These are phyloP conservation scores for Ceratoteleas bidentatus DNA, from an alignment of 1,140 invertebrate species.

Conservation along the genomic window DNA sequence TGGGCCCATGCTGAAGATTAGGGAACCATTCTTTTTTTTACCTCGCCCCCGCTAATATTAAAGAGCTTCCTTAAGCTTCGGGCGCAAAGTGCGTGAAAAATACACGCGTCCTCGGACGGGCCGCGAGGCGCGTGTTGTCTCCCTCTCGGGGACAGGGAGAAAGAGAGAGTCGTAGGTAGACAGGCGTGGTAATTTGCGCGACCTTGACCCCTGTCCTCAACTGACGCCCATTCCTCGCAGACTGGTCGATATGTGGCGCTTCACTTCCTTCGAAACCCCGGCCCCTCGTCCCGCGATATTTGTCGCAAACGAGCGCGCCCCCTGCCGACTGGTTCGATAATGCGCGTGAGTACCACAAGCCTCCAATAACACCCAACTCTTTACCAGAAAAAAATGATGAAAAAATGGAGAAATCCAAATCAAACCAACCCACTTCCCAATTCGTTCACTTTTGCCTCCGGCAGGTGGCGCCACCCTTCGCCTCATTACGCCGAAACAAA, in stretches of 20 bases:
- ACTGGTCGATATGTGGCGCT: conserved; percentile 77
- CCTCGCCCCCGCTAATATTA: too few relatives aligned
- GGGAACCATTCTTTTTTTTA: too few relatives aligned
- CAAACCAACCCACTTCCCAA: too few relatives aligned
- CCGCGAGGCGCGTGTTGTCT: conserved; percentile 42
- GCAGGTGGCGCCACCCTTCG: too few relatives aligned
- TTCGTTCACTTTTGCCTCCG: too few relatives aligned
- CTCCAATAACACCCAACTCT: too few relatives aligned
- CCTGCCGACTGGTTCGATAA: too few relatives aligned
- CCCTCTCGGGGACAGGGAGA: conserved; percentile 12
- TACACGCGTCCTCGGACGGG: conserved; percentile 29
- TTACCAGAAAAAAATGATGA: not conserved
- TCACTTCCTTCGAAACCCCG: conserved; percentile 52
- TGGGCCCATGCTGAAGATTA: too few relatives aligned
- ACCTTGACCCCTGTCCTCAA: conserved; percentile 79
- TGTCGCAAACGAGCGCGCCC: conserved; percentile 16
- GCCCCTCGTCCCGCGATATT: conserved; percentile 25
- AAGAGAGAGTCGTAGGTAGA: conserved; percentile 54
- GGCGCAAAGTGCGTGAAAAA: conserved; percentile 40
- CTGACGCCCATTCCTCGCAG: conserved; percentile 71
- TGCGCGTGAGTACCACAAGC: too few relatives aligned
- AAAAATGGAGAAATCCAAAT: too few relatives aligned
- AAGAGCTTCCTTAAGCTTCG: not conserved
- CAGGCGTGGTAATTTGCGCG: conserved; percentile 77
- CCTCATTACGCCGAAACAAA: too few relatives aligned